phyloP scores from a whole-genome alignment of 2,888 invertebrate genomes.

The Perizoma flavofasciatum region DNA sequence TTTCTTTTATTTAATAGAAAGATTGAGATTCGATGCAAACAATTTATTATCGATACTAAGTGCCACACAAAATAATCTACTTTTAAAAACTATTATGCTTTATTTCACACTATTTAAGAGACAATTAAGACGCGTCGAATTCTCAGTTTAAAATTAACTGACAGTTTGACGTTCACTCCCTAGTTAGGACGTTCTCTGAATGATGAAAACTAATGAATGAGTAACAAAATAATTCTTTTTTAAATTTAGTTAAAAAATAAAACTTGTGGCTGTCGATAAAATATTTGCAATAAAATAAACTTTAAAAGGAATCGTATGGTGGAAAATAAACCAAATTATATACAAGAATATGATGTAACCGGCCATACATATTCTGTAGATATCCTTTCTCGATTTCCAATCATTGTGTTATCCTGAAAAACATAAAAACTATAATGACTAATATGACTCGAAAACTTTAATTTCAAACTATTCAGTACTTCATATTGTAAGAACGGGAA shows the following conservation, averaged over 20 bases:
- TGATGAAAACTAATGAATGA: neutral
- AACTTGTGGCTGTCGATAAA: conserved; percentile 12
- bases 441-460: too few species aligned
- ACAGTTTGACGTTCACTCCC: too few species aligned
- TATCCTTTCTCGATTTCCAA: conserved; percentile 28
- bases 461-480: too few species aligned
- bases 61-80: conserved; percentile 7
- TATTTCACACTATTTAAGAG: too few species aligned
- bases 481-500: too few species aligned
- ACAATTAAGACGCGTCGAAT: too few species aligned
- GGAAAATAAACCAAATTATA: conserved; percentile 50
- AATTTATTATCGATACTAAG: conserved; percentile 26
- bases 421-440: conserved; percentile 5
- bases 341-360: conserved; percentile 62
- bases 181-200: too few species aligned
- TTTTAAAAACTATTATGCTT: conserved; percentile 1
- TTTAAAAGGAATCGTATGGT: conserved; percentile 41
- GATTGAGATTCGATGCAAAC: conserved; percentile 50
- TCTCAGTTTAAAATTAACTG: too few species aligned
- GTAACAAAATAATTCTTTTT: conserved; percentile 6
- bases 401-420: conserved; percentile 53
- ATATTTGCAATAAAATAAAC: conserved; percentile 31
- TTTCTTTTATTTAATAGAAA: conserved; percentile 31
- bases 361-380: conserved; percentile 44
- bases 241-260: conserved; percentile 18